Evolutionary conservation across 1,140 invertebrate genomes (phyloP), one percentile per base, ranked within the genome.

Genomic region (Hycleus cichorii): DNA sequence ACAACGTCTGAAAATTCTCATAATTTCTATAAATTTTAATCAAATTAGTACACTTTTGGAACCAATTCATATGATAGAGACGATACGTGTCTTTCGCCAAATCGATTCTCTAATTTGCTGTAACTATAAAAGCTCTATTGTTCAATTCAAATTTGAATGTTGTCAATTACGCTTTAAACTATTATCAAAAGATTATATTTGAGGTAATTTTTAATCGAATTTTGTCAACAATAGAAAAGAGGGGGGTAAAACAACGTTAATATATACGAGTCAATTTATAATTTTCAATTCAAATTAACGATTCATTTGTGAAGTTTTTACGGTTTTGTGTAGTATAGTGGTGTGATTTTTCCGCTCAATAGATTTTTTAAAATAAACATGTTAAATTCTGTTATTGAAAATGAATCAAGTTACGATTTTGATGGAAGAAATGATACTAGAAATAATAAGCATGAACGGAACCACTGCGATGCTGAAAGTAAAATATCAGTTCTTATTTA

Each of bases 251-350:
- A 45, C 25, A 53, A 45, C 39, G 51, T 46, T 53, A 53, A 53
- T 53, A 53, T 53, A 53, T 53, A 53, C 51, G 43, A 46, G 51
- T 32, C 51, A 32, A 38, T 32, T 45, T 32, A 42, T 42, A 11
- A 52, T 52, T 43, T 39, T 52, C 24, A 42, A 43, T 52, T 52
- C 26, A 26, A 52, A 43, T 43, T 32, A 32, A 32, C 49, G 24
- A 52, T 52, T 53, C 42, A 46, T 53, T 46, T 32, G 18, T 53
- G 27, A 42, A 43, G 39, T 40, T 11, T 53, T 32, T 32, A 32
- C 32, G 4, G 32, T 32, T 5, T 32, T 32, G 32, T 32, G 32
- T 32, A 7, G 32, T 32, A 5, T 46, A 32, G 43, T 46, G 51
- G 42, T 44, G 51, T 53, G 8, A 53, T 26, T 25, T 32, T 52